Percentiles rank a stretch among this genome's conserved stretches.
These are phyloP conservation scores for Loriculus beryllinus DNA, from an alignment of 2,797 vertebrate species.

Conservation along the genomic window DNA sequence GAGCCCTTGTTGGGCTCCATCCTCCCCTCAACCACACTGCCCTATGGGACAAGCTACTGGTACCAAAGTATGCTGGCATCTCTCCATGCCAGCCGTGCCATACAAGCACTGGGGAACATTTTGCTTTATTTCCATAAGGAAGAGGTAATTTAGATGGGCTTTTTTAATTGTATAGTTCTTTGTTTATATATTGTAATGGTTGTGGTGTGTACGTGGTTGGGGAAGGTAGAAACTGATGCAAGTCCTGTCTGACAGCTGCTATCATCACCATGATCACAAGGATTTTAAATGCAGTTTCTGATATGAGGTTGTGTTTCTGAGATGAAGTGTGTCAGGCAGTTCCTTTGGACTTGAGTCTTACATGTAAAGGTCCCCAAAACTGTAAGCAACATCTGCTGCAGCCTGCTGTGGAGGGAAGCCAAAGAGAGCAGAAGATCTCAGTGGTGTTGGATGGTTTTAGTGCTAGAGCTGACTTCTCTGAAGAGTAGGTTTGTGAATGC, in stretches of 20 bases:
- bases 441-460: rapidly evolving
- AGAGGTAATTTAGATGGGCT: neutral
- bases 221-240: neutral
- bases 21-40: rapidly evolving
- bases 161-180: neutral
- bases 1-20: rapidly evolving
- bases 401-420: neutral
- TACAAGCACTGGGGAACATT: neutral
- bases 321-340: neutral
- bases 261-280: rapidly evolving
- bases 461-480: neutral
- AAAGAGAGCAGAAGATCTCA: neutral
- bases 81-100: rapidly evolving
- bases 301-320: neutral
- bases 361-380: rapidly evolving
- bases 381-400: neutral
- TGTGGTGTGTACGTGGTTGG: rapidly evolving
- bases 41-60: rapidly evolving
- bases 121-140: rapidly evolving
- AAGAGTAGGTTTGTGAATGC: neutral
- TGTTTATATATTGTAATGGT: neutral
- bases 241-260: neutral
- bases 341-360: neutral
- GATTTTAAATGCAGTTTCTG: neutral
- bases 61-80: neutral